Evolutionary conservation across 2,113 vertebrate species (phyloP).

Genomic region (Solea solea): DNA sequence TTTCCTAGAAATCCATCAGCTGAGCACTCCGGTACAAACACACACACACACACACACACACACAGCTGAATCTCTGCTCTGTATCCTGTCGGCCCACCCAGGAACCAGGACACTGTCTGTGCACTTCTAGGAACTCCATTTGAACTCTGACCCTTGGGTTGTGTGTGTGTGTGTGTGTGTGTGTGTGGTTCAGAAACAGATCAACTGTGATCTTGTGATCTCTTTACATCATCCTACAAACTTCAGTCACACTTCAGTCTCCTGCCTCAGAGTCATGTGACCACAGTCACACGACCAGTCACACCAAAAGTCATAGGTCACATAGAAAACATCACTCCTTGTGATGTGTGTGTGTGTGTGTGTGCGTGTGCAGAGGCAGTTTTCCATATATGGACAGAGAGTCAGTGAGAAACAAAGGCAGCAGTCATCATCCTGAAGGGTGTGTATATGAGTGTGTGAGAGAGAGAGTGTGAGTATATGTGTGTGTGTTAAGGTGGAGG

Average conservation of each 20-base stretch:
- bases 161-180: constrained; percentile 6
- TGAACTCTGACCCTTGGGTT: constrained; percentile 38
- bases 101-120: constrained; percentile 26
- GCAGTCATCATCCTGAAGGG: neutral
- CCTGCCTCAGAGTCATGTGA: no score
- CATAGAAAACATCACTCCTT: no score
- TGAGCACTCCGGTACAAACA: neutral
- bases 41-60: constrained; percentile 7
- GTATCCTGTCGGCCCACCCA: constrained; percentile 42
- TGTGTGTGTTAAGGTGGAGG: no score
- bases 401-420: constrained; percentile 28
- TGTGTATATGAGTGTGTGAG: no score
- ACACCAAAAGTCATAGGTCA: no score
- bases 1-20: no score
- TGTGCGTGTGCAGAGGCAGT: no score
- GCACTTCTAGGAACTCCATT: constrained; percentile 47
- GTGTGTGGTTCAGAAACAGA: neutral
- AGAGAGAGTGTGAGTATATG: no score
- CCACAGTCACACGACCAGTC: no score
- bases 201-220: no score
- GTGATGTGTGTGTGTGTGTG: no score
- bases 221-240: no score
- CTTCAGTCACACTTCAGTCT: neutral
- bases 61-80: constrained; percentile 36
- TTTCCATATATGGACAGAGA: constrained; percentile 11